Conservation (phyloP, 1,140 invertebrate species). For the Elysia chlorotica region DNA sequence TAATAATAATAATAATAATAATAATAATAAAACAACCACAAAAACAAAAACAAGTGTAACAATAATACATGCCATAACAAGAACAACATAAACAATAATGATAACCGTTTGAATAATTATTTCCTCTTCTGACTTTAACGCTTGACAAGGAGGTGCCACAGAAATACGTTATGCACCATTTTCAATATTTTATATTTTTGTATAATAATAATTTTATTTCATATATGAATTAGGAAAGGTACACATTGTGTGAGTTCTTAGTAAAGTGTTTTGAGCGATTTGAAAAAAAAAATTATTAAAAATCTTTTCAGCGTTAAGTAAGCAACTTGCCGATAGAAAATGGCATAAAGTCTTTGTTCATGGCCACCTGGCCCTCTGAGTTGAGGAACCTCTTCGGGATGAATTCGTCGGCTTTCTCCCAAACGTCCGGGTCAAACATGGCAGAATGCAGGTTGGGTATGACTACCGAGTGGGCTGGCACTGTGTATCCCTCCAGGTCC, state of each 20-base stretch:
- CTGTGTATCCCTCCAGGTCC: slow-evolving; percentile 40
- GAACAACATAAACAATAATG: neutral
- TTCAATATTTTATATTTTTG: neutral
- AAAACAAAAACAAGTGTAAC: neutral
- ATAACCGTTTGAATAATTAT: neutral
- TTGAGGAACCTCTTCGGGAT: slow-evolving; percentile 69
- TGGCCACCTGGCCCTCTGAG: slow-evolving; percentile 23
- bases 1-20: neutral
- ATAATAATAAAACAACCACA: neutral
- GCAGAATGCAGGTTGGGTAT: slow-evolving; percentile 48
- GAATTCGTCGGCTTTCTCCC: slow-evolving; percentile 73
- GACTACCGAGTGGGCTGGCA: slow-evolving; percentile 51
- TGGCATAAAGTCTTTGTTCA: slow-evolving; percentile 28
- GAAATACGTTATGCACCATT: too few relatives aligned
- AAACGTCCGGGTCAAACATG: slow-evolving; percentile 58
- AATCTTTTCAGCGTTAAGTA: neutral
- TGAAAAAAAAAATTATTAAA: neutral
- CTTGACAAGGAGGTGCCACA: too few relatives aligned
- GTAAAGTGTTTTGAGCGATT: neutral
- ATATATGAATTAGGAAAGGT: neutral
- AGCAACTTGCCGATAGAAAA: slow-evolving; percentile 33
- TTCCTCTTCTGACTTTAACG: too few relatives aligned
- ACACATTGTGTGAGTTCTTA: neutral
- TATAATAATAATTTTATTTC: neutral
- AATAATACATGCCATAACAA: neutral